phyloP scores from a whole-genome alignment of 2,797 vertebrate species.

The Tokudaia muenninki region DNA sequence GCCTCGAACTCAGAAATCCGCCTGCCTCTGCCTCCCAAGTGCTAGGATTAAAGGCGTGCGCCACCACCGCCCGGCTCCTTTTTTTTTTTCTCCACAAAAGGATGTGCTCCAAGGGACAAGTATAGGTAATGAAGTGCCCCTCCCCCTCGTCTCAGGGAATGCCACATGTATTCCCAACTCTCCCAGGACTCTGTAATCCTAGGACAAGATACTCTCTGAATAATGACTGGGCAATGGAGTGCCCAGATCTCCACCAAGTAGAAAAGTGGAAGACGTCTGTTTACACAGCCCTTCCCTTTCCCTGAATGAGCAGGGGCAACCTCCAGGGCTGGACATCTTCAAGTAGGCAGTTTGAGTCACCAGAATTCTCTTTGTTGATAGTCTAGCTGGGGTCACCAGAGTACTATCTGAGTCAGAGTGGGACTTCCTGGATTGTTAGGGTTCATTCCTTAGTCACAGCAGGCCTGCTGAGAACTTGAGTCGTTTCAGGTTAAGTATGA shows the following conservation, averaged over 20 bases:
- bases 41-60: too few species aligned
- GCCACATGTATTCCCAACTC: neutral
- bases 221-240: too few species aligned
- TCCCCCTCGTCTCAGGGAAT: neutral
- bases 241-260: neutral
- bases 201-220: neutral
- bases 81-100: too few species aligned
- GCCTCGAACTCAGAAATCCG: too few species aligned
- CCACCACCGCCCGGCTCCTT: too few species aligned
- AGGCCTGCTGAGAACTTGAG: neutral
- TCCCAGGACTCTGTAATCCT: neutral
- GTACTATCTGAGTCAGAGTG: neutral
- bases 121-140: neutral
- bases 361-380: neutral
- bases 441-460: neutral
- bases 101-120: too few species aligned
- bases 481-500: neutral
- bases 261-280: neutral
- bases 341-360: neutral
- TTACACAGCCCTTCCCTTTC: too few species aligned
- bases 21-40: too few species aligned
- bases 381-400: neutral
- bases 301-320: neutral
- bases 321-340: neutral
- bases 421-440: fast-evolving